Conservation (phyloP, 2,888 invertebrate species). For the Hoplodrina blanda region DNA sequence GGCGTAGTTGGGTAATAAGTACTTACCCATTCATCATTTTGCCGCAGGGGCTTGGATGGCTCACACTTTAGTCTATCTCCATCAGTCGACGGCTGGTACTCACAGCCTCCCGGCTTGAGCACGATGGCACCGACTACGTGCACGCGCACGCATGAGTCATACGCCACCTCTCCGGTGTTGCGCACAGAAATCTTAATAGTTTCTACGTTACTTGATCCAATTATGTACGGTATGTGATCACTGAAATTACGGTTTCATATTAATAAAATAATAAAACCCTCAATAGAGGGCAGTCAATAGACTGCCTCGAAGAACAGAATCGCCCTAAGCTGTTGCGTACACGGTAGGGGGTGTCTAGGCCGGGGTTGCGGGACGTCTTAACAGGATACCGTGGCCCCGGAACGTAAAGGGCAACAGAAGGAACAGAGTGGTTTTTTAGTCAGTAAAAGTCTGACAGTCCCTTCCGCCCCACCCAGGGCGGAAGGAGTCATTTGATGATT, state of each 20-base stretch:
- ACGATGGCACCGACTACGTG: conserved; percentile 58
- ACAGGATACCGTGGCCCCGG: too few species aligned
- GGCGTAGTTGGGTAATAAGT: neutral
- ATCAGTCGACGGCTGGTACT: neutral
- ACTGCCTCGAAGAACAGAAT: too few species aligned
- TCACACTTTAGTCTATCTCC: conserved; percentile 26
- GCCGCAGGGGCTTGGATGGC: conserved; percentile 27
- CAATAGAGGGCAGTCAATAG: too few species aligned
- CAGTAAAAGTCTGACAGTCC: too few species aligned
- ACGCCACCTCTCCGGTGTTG: conserved; percentile 77
- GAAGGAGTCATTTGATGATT: too few species aligned
- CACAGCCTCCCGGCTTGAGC: conserved; percentile 22
- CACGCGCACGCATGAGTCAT: conserved; percentile 71
- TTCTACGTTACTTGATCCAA: conserved; percentile 71
- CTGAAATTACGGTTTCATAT: conserved; percentile 9
- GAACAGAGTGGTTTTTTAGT: too few species aligned
- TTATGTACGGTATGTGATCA: conserved; percentile 56
- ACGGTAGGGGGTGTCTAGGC: too few species aligned
- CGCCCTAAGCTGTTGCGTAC: too few species aligned
- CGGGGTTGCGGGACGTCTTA: too few species aligned
- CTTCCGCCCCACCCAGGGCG: too few species aligned
- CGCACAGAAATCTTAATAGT: conserved; percentile 57
- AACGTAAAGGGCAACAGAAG: too few species aligned
- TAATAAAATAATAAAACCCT: too few species aligned
- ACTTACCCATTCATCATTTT: conserved; percentile 20